phyloP scores from a whole-genome alignment of 2,113 vertebrate genomes.

The Malurus cyaneus region DNA sequence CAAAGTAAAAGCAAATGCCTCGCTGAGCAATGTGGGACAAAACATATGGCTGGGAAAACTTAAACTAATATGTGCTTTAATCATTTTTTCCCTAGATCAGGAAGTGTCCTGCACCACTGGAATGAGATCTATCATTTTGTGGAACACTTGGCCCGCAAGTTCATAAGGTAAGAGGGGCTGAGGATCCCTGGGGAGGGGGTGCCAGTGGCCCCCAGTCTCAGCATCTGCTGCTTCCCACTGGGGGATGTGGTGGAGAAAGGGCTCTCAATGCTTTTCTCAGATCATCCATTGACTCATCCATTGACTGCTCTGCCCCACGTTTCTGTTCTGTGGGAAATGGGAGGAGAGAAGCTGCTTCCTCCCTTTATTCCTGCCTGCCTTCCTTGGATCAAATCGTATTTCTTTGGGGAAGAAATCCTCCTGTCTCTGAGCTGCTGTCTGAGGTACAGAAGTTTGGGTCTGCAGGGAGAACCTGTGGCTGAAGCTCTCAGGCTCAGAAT shows the following conservation, averaged over 20 bases:
- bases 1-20: neutral
- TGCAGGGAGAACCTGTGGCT: neutral
- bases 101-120: conserved; percentile 97
- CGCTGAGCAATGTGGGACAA: neutral
- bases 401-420: neutral
- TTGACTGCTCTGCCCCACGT: neutral
- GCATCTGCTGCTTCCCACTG: neutral
- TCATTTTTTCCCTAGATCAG: conserved; percentile 80
- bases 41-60: neutral
- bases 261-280: neutral
- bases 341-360: neutral
- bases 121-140: conserved; percentile 97
- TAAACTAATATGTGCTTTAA: neutral
- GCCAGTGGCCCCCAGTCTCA: neutral
- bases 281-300: fast-evolving
- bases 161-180: conserved; percentile 85
- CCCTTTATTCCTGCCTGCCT: neutral
- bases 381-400: fast-evolving
- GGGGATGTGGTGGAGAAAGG: too few species aligned
- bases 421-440: neutral
- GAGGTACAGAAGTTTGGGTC: neutral
- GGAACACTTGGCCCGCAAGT: conserved; percentile 92
- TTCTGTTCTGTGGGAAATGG: neutral
- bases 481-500: neutral
- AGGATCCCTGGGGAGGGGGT: neutral